A percentile compares a stretch with the other conserved stretches of the same genome.
Evolutionary conservation across 2,113 vertebrate genomes (phyloP).

Genomic region (Sinocyclocheilus grahami): DNA sequence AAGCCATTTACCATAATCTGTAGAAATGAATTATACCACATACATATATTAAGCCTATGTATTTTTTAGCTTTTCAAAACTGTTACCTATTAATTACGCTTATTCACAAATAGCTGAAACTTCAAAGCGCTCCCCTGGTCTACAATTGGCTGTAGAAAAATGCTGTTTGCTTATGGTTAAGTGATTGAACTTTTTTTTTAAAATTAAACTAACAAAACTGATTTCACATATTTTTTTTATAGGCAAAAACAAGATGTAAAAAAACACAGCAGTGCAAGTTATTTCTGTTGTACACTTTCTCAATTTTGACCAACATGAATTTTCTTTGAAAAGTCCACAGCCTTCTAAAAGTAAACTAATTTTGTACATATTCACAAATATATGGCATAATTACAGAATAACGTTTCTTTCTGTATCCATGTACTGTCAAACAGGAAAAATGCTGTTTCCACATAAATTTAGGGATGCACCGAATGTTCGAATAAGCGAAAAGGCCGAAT

Average conservation of each 20-base stretch:
- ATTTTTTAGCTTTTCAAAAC: neutral
- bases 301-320: neutral
- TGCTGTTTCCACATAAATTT: neutral
- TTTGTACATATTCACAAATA: neutral
- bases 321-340: neutral
- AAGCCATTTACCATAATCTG: neutral
- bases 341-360: neutral
- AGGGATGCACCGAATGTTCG: no score
- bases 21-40: neutral
- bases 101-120: neutral
- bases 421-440: neutral
- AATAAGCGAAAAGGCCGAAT: no score
- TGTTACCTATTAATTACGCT: neutral
- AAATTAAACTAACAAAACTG: neutral
- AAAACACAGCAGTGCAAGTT: neutral
- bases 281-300: conserved; percentile 1
- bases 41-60: neutral
- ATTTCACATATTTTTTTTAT: neutral
- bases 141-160: neutral
- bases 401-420: neutral
- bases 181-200: neutral
- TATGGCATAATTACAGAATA: neutral
- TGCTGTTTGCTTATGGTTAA: neutral
- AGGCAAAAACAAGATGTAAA: neutral
- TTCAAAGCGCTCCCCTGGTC: neutral